Conservation (phyloP, 2,888 invertebrate species). For the Acanthopleura granulata region DNA sequence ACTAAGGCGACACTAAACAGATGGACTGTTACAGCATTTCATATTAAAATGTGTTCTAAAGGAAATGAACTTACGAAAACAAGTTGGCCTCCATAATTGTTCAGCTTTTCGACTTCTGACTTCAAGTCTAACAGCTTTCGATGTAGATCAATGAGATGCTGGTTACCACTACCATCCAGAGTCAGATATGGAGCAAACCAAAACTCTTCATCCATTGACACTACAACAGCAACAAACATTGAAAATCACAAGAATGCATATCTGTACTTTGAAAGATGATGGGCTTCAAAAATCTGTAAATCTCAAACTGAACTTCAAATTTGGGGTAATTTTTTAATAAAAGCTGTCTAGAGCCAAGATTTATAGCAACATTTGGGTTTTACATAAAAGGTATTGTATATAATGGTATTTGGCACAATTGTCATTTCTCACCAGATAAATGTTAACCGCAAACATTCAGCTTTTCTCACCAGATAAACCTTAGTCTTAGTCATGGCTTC, state of each 20-base stretch:
- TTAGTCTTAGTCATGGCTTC: too few species aligned
- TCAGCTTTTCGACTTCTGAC: conserved; percentile 50
- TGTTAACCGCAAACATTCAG: too few species aligned
- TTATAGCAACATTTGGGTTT: neutral
- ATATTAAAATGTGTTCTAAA: too few species aligned
- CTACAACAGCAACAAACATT: neutral
- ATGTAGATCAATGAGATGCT: conserved; percentile 38
- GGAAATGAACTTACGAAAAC: conserved; percentile 52
- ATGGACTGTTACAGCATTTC: too few species aligned
- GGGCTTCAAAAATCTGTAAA: neutral
- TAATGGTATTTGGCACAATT: neutral
- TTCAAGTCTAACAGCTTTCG: conserved; percentile 49
- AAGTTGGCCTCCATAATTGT: conserved; percentile 47
- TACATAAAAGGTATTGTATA: neutral
- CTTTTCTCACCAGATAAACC: too few species aligned
- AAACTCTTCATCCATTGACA: conserved; percentile 14
- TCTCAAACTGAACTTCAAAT: neutral
- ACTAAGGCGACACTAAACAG: too few species aligned
- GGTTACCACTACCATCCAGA: conserved; percentile 17
- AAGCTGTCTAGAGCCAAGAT: neutral
- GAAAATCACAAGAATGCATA: too few species aligned
- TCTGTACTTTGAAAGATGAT: neutral
- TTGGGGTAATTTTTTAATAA: neutral
- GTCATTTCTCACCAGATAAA: too few species aligned
- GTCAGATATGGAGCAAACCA: conserved; percentile 16